Evolutionary conservation across 2,113 vertebrate species (phyloP), one percentile per base, ranked within the genome.

Genomic region (Phocoena phocoena): DNA sequence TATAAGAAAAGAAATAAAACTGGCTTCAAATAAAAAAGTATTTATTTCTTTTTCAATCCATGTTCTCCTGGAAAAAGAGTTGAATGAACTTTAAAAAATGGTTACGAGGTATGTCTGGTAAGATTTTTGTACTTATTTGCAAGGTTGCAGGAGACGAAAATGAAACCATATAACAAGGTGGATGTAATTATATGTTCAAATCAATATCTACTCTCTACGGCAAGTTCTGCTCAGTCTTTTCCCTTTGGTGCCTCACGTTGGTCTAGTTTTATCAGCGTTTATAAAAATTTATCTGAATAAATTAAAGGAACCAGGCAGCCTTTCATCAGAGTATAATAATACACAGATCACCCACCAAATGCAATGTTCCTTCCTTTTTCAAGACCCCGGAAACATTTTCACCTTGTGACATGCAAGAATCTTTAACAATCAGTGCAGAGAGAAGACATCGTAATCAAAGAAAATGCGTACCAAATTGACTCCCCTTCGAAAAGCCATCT

Each of bases 241-340:
- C 68, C 47, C 83, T 95, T 85, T 86, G 41, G 80, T 95, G 62
- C 25, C 38, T 93, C 77, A 15, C 73, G 55, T 71, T 96, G 82
- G 50, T 80, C 91, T 84, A n/a, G 60, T 89, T 96, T 98, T 92
- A 97, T 96, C 83, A 87, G 62, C 60, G 50, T 67, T 79, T 95
- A 95, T 96, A 97, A 96, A 98, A 97, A 73, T 88, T 68, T 96
- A 94, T 92, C 90, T 95, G 84, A 95, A 96, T 97, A 98, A 98
- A 95, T 96, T 95, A 97, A 93, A 95, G 36, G 7, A 93, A 73
- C 26, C 28, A 77, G 65, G 67, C 62, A 71, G 92, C 76, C 74
- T 96, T 90, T 90, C 60, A 97, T 93, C 53, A 67, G 28, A 44
- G 60, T 70, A 58, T 58, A 97, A 33, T 76, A 93, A 94, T 71